A percentile compares a stretch with the other conserved stretches of the same genome.
phyloP scores from a whole-genome alignment of 2,797 vertebrate species.

The Anisognathus igniventris region DNA sequence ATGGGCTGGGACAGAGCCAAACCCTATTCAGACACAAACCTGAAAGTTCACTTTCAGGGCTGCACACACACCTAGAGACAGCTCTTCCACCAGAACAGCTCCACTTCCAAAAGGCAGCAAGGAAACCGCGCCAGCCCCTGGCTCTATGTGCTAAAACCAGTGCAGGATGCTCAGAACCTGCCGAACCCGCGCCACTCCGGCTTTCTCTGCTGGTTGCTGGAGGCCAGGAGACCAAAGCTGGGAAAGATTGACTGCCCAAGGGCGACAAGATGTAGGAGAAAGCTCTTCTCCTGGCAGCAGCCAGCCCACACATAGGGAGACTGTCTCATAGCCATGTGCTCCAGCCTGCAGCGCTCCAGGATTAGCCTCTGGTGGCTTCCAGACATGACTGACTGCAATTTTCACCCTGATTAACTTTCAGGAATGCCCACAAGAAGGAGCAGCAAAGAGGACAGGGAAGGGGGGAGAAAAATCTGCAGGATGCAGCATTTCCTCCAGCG shows the following conservation, averaged over 20 bases:
- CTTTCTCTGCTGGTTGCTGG: background rate
- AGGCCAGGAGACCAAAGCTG: background rate
- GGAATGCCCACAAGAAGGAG: slow-evolving; percentile 66
- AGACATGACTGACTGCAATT: slow-evolving; percentile 71
- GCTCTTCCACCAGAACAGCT: slow-evolving; percentile 18
- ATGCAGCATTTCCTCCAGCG: background rate
- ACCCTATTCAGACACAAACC: slow-evolving; percentile 34
- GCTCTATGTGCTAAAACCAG: background rate
- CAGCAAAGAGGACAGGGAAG: background rate
- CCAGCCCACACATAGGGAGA: slow-evolving; percentile 38
- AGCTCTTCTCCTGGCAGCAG: slow-evolving; percentile 26
- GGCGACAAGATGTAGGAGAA: background rate
- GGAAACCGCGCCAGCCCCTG: background rate
- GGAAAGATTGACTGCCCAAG: background rate
- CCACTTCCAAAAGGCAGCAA: background rate
- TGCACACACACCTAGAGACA: slow-evolving; percentile 44
- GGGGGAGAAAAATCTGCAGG: background rate
- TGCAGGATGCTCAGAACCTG: background rate
- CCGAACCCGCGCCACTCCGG: rapidly evolving
- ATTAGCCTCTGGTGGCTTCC: slow-evolving; percentile 64
- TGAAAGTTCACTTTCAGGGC: slow-evolving; percentile 65
- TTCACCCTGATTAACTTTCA: slow-evolving; percentile 77
- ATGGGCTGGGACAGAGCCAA: slow-evolving; percentile 12
- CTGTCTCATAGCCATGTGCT: slow-evolving; percentile 42
- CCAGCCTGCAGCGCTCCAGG: slow-evolving; percentile 46